These are phyloP conservation scores for Nomada ruficornis DNA, from an alignment of 2,888 invertebrate genomes.

Conservation along the genomic window DNA sequence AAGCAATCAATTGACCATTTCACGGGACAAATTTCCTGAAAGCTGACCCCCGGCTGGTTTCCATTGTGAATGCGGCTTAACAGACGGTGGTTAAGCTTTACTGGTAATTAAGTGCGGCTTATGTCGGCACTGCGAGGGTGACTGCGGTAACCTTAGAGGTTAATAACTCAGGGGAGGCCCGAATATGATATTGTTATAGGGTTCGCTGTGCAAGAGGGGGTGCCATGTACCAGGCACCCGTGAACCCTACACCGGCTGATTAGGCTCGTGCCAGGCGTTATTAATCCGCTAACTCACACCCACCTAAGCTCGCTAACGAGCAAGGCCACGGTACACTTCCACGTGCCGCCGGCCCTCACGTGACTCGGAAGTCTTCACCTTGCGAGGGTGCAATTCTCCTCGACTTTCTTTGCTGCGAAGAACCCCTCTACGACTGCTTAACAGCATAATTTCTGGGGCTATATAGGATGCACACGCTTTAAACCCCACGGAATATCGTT, in stretches of 20 bases:
- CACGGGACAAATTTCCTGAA: slow-evolving; percentile 1
- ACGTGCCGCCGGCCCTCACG: slow-evolving; percentile 67
- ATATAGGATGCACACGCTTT: too few species aligned
- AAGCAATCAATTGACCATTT: slow-evolving; percentile 7
- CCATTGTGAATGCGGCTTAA: slow-evolving; percentile 58
- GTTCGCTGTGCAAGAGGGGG: slow-evolving; percentile 61
- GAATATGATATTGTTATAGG: slow-evolving; percentile 83
- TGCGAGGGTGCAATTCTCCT: slow-evolving; percentile 34
- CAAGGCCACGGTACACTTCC: slow-evolving; percentile 64
- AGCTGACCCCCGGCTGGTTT: slow-evolving; percentile 24
- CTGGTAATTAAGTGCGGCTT: slow-evolving; percentile 80
- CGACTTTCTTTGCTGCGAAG: slow-evolving; percentile 15
- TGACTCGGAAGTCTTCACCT: slow-evolving; percentile 55
- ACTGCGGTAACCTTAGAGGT: slow-evolving; percentile 82
- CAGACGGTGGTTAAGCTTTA: slow-evolving; percentile 76
- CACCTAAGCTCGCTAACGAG: slow-evolving; percentile 68
- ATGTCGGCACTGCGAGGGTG: slow-evolving; percentile 75
- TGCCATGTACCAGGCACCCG: slow-evolving; percentile 69
- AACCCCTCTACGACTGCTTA: not conserved
- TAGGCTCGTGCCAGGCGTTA: slow-evolving; percentile 82
- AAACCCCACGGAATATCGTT: too few species aligned
- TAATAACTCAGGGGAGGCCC: slow-evolving; percentile 80
- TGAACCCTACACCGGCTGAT: slow-evolving; percentile 81
- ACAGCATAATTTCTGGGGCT: not conserved
- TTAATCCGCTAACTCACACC: slow-evolving; percentile 81